Base-by-base conservation (phyloP, 1,140 invertebrate genomes). In the Drosophila kanapiae region DNA sequence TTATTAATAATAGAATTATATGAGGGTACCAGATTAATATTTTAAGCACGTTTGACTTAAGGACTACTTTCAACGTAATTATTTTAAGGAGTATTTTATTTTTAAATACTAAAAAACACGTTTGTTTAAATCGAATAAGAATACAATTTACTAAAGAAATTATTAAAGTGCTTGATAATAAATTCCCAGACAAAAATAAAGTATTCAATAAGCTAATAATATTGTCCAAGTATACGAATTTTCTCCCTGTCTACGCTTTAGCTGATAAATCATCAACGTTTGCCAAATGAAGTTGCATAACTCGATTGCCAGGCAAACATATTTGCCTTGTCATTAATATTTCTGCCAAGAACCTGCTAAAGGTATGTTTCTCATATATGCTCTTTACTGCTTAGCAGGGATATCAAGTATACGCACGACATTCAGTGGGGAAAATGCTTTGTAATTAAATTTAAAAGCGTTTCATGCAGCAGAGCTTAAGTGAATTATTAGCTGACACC, bases 391-490 rank as follows among this genome's bases (percentile, higher is more conserved):
- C 48, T 69, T 59, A 57, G 31, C 51, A 23, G 42, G 61, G 56
- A 53, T 68, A 56, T 78, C 78, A 63, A 37, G 69, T 62, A 63
- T 76, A 67, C 61, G 61, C 75, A 29, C 31, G 10, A 18, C 47
- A 49, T 18, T 31, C 61, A n/a, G 31, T 57, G 18, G 27, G 31
- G 47, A 71, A 76, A 76, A 67, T 67, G 71, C 71, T 56, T 80
- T 60, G 78, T 84, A 84, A 84, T 84, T 80, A 76, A 77, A 84
- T 80, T 84, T 84, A 69, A 84, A 78, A 79, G 80, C 80, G 82
- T 75, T 82, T 65, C 60, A 61, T 81, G 65, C 48, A 60, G 49
- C 64, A 35, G 29, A 78, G 57, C 65, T 48, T 51, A 82, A 82
- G 76, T 82, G 75, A 79, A 83, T 80, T 80, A 80, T 80, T 80